phyloP scores from a whole-genome alignment of 2,113 vertebrate genomes.

The Mesocricetus auratus region DNA sequence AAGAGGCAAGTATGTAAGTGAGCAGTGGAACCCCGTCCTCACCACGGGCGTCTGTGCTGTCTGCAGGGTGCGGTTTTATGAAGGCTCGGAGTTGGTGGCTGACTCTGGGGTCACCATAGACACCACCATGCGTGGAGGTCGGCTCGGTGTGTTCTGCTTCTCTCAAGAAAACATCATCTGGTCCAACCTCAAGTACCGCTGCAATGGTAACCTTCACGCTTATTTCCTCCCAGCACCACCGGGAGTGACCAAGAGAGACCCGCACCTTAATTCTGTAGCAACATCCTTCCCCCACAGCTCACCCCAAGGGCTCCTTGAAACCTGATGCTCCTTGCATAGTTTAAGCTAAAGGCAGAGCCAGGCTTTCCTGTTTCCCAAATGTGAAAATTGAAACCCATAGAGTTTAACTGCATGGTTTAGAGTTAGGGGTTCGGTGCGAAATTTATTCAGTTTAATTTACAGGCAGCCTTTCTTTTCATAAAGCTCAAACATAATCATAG shows the following conservation, averaged over 20 bases:
- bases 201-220: constrained; percentile 92
- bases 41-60: neutral
- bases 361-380: constrained; percentile 1
- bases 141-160: constrained; percentile 99
- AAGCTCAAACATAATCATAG: constrained; percentile 47
- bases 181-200: constrained; percentile 99
- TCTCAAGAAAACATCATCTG: constrained; percentile 99
- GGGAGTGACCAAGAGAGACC: neutral
- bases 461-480: constrained; percentile 57
- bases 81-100: constrained; percentile 95
- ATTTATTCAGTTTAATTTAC: constrained; percentile 57
- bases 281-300: neutral
- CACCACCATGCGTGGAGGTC: constrained; percentile 97
- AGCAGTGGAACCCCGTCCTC: neutral
- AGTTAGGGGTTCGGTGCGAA: constrained; percentile 42
- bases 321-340: neutral
- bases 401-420: constrained; percentile 51
- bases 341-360: neutral
- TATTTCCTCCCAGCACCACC: neutral
- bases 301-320: neutral
- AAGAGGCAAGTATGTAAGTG: neutral
- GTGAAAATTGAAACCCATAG: constrained; percentile 31
- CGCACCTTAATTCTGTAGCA: neutral
- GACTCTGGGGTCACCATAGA: constrained; percentile 96
- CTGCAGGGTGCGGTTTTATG: constrained; percentile 94